phyloP scores from a whole-genome alignment of 2,797 vertebrate species.

The Discoglossus pictus region DNA sequence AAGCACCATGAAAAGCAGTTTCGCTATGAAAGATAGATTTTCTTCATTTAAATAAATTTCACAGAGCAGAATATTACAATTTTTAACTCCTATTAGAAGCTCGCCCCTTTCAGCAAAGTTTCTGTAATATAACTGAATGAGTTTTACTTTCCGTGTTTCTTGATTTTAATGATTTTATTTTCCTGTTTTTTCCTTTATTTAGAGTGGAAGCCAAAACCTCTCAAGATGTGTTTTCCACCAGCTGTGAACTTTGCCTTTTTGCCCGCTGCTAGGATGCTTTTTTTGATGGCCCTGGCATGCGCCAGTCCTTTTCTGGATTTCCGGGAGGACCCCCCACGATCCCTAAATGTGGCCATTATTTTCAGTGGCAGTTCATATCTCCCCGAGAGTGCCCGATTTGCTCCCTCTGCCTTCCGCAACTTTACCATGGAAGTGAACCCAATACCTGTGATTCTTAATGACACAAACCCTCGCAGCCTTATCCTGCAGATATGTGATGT shows the following conservation, averaged over 20 bases:
- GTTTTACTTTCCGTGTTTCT: no score
- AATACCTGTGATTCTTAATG: constrained; percentile 77
- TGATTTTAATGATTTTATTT: no score
- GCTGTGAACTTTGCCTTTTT: constrained; percentile 58
- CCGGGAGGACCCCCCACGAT: constrained; percentile 55
- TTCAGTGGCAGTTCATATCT: constrained; percentile 70
- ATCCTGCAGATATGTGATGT: constrained; percentile 92
- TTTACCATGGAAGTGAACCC: constrained; percentile 68
- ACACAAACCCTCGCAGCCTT: constrained; percentile 90
- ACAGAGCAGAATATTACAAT: no score
- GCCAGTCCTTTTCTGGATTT: constrained; percentile 83
- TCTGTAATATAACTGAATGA: no score
- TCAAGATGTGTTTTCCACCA: constrained; percentile 60
- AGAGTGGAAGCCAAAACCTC: constrained; percentile 67
- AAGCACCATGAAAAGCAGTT: no score
- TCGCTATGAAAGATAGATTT: no score
- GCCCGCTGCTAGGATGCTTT: constrained; percentile 83
- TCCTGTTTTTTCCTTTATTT: constrained; percentile 66
- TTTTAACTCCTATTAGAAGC: no score
- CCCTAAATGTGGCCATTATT: constrained; percentile 87
- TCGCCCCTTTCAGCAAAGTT: no score
- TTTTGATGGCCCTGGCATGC: constrained; percentile 71
- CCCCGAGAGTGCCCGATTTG: constrained; percentile 70
- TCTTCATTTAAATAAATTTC: no score
- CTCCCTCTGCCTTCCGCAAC: constrained; percentile 62